Conservation (phyloP, 2,113 vertebrate species). For the Cygnus buccinator region DNA sequence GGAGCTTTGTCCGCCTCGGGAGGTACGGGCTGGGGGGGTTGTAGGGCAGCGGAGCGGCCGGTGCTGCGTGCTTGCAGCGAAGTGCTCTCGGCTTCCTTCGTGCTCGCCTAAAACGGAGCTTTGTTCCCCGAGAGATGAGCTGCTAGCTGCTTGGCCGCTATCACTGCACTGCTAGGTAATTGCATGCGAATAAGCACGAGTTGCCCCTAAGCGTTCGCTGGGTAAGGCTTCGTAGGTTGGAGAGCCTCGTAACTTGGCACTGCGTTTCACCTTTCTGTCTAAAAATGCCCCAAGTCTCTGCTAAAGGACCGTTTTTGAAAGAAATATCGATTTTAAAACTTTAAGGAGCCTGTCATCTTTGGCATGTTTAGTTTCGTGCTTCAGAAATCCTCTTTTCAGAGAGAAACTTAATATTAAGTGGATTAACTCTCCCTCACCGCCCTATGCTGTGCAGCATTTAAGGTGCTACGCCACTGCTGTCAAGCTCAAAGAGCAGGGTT, state of each 20-base stretch:
- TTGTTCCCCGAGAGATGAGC: background rate
- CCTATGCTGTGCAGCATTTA: background rate
- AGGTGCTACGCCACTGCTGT: background rate
- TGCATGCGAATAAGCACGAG: background rate
- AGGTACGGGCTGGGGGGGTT: too few species aligned
- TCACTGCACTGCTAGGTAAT: background rate
- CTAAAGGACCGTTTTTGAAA: background rate
- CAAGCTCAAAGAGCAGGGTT: background rate
- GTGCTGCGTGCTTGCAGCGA: too few species aligned
- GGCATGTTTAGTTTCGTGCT: background rate
- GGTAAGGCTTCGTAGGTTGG: background rate
- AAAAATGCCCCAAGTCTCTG: background rate
- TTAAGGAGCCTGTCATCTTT: background rate
- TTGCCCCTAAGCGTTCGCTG: background rate
- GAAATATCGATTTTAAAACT: background rate
- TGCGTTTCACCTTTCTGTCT: background rate
- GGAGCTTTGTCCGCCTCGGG: too few species aligned
- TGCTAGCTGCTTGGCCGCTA: fast-evolving
- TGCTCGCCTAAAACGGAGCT: background rate
- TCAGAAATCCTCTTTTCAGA: background rate
- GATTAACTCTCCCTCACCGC: fast-evolving
- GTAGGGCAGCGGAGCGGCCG: too few species aligned
- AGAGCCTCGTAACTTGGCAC: background rate
- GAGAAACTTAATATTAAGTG: background rate
- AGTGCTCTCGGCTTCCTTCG: background rate